Evolutionary conservation across 2,888 invertebrate species (phyloP).

Genomic region (Rosalia funebris): DNA sequence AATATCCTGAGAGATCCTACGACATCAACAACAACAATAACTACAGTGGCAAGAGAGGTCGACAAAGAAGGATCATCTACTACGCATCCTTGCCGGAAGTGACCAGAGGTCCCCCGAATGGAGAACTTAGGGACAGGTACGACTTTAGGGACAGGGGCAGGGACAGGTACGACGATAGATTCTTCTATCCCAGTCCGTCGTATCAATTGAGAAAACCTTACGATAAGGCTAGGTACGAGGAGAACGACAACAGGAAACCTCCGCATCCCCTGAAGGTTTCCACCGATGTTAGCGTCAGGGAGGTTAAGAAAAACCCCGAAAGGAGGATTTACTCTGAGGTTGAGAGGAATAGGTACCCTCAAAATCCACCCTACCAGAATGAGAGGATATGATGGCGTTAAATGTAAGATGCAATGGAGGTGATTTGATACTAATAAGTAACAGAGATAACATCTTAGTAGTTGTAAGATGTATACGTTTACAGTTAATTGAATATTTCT

Average conservation of each 20-base stretch:
- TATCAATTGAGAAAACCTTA: constrained; percentile 24
- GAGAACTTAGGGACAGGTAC: constrained; percentile 68
- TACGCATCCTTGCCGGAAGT: constrained; percentile 78
- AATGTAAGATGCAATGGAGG: no score
- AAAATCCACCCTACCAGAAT: constrained; percentile 8
- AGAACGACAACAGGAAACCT: constrained; percentile 44
- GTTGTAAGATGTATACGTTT: no score
- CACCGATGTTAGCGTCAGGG: constrained; percentile 59
- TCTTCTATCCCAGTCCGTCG: constrained; percentile 26
- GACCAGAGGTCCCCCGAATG: constrained; percentile 70
- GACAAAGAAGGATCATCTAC: constrained; percentile 74
- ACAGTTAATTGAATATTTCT: no score
- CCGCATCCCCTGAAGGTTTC: constrained; percentile 59
- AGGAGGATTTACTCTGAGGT: constrained; percentile 60
- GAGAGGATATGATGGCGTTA: constrained; percentile 2
- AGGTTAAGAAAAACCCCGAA: constrained; percentile 61
- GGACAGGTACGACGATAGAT: constrained; percentile 46
- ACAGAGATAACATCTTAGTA: no score
- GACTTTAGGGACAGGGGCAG: constrained; percentile 24
- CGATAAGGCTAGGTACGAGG: constrained; percentile 38
- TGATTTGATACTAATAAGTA: no score
- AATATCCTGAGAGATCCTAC: constrained; percentile 21
- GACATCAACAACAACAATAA: constrained; percentile 50
- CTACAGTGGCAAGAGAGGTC: constrained; percentile 54
- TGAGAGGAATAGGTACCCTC: constrained; percentile 41